phyloP scores from a whole-genome alignment of 2,888 invertebrate genomes.

The Leptura quadrifasciata region DNA sequence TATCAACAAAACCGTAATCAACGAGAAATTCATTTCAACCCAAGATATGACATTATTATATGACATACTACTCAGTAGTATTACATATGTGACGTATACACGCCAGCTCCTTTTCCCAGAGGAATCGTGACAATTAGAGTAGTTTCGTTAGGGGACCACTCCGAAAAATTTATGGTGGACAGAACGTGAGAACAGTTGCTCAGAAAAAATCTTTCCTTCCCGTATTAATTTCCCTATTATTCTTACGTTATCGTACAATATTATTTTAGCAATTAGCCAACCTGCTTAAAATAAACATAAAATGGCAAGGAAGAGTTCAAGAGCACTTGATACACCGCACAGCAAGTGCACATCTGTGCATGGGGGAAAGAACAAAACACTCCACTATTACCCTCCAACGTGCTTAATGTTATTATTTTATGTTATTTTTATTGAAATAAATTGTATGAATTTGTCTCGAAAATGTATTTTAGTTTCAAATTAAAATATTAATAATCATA shows the following conservation, averaged over 20 bases:
- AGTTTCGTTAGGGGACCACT: slow-evolving; percentile 59
- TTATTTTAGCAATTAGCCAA: slow-evolving; percentile 60
- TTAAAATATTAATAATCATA: too few species aligned
- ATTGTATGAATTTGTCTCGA: neutral
- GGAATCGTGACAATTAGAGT: slow-evolving; percentile 51
- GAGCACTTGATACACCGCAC: slow-evolving; percentile 52
- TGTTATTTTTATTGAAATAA: slow-evolving; percentile 40
- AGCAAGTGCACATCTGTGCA: slow-evolving; percentile 63
- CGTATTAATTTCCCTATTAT: slow-evolving; percentile 49
- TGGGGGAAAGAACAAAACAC: slow-evolving; percentile 62
- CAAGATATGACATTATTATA: neutral
- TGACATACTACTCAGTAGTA: slow-evolving; percentile 21
- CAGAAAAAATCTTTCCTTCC: slow-evolving; percentile 45
- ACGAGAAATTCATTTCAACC: neutral
- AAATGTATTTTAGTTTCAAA: neutral
- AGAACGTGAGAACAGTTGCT: slow-evolving; percentile 59
- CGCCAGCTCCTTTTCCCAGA: slow-evolving; percentile 14
- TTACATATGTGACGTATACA: slow-evolving; percentile 36
- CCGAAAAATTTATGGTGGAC: slow-evolving; percentile 59
- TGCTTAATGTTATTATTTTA: slow-evolving; percentile 51
- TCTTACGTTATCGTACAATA: slow-evolving; percentile 44
- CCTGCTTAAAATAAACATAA: slow-evolving; percentile 64
- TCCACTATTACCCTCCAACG: slow-evolving; percentile 51
- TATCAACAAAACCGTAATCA: neutral
- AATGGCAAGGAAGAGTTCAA: slow-evolving; percentile 51